These are phyloP conservation scores for Chloroceryle inda DNA, from an alignment of 2,797 vertebrate genomes.

Conservation along the genomic window DNA sequence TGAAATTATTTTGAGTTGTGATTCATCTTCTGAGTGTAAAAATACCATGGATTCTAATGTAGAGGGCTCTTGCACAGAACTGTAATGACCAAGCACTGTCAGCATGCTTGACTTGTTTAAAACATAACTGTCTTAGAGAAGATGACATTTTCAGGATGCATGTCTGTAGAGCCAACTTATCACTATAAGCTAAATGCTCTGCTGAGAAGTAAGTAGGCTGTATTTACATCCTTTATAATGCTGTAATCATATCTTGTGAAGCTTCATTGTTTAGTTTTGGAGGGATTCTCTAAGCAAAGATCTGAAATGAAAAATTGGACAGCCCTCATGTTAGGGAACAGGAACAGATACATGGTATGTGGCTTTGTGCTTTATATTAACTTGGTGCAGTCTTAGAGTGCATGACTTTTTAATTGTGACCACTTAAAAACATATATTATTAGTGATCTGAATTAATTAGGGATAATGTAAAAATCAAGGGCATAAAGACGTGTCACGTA, in stretches of 20 bases:
- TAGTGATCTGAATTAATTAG: slow-evolving; percentile 41
- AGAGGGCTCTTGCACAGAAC: not conserved
- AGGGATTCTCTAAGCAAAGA: not conserved
- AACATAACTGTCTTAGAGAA: not conserved
- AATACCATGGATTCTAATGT: not conserved
- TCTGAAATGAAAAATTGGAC: not conserved
- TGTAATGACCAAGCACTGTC: not conserved
- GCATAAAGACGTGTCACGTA: slow-evolving; percentile 23
- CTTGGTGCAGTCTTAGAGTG: not conserved
- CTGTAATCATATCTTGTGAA: not conserved
- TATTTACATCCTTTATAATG: not conserved
- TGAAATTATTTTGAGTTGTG: not conserved
- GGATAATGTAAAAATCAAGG: slow-evolving; percentile 32
- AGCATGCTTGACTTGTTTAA: not conserved
- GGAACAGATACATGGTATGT: not conserved
- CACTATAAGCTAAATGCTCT: not conserved
- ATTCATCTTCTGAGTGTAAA: not conserved
- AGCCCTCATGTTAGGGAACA: not conserved
- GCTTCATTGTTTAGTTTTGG: not conserved
- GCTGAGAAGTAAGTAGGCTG: not conserved
- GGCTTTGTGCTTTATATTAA: not conserved
- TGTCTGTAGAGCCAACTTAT: not conserved
- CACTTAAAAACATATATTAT: not conserved
- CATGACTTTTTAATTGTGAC: not conserved
- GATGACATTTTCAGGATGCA: not conserved